phyloP scores from a whole-genome alignment of 2,113 vertebrate species.

The Rhea pennata region DNA sequence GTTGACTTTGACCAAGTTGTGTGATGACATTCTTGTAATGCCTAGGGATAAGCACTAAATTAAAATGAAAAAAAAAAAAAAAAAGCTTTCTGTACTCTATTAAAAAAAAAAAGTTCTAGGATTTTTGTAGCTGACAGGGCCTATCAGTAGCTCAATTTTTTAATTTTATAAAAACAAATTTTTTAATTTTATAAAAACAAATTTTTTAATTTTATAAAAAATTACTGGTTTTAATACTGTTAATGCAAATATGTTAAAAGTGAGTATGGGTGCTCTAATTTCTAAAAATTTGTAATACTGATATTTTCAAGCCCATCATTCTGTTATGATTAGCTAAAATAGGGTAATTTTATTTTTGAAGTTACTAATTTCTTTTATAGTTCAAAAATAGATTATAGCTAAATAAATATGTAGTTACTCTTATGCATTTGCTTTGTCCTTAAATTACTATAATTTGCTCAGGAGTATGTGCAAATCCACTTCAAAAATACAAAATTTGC shows the following conservation, averaged over 20 bases:
- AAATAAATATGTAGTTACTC: background rate
- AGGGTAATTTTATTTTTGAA: conserved; percentile 27
- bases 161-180: too few relatives aligned
- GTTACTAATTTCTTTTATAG: background rate
- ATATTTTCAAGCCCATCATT: conserved; percentile 12
- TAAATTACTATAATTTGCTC: background rate
- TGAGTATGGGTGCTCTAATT: background rate
- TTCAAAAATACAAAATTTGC: background rate
- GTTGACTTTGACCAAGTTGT: background rate
- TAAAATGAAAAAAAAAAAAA: background rate
- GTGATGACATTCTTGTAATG: background rate
- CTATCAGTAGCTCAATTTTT: background rate
- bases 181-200: background rate
- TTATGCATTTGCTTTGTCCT: background rate
- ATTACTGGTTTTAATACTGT: background rate
- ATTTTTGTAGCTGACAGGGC: background rate
- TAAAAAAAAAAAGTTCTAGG: background rate
- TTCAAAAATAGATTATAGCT: conserved; percentile 25
- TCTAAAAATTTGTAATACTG: background rate
- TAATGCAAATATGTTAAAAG: background rate
- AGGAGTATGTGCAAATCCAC: background rate
- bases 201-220: background rate
- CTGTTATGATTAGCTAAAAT: background rate
- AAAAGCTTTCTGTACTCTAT: background rate
- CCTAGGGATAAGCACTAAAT: background rate